Base-by-base conservation (phyloP, 2,888 invertebrate species). In the Diachrysia chrysitis region DNA sequence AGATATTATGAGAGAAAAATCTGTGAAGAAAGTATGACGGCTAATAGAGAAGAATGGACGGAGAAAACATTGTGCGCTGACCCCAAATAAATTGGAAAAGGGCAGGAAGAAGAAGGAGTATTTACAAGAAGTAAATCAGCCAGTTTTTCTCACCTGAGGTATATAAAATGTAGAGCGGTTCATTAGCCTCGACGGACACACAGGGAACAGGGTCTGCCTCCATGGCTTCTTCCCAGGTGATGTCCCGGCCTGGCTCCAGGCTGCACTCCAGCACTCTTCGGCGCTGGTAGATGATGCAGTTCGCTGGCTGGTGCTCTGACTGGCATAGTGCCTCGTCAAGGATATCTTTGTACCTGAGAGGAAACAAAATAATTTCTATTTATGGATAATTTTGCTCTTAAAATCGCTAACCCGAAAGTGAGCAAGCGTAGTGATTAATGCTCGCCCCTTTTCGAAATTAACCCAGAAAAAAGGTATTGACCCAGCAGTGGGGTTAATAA, bases 101-200 rank as follows among this genome's bases (percentile, higher is more conserved):
- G n/a, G n/a, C n/a, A n/a, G n/a, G n/a, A n/a, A n/a, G n/a, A n/a
- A n/a, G n/a, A n/a, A n/a, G n/a, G n/a, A n/a, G n/a, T n/a, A n/a
- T n/a, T n/a, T n/a, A n/a, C n/a, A n/a, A n/a, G n/a, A n/a, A 25
- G 5, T 25, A 25, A 2, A 25, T 29, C 29, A 29, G 1, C 29
- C 1, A 29, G 29, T 29, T 4, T 51, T 59, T 63, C 78, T 82
- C 76, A 95, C 98, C 98, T 2, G 99, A 99, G 0, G 99, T 99
- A 87, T 99, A 99, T 5, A 99, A 95, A 71, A 99, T 97, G 85
- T 99, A 99, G 12, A 99, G 92, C 0, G 99, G 98, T 83, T 99
- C 98, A 83, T 98, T 98, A 0, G 99, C 97, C 83, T 98, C 97
- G 0, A 98, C 97, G 0, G 99, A 96, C 0, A 98, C 97, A 87